A percentile compares a stretch with the other conserved stretches of the same genome.
These are phyloP conservation scores for Herpetotheres cachinnans DNA, from an alignment of 2,113 vertebrate genomes.

Conservation along the genomic window DNA sequence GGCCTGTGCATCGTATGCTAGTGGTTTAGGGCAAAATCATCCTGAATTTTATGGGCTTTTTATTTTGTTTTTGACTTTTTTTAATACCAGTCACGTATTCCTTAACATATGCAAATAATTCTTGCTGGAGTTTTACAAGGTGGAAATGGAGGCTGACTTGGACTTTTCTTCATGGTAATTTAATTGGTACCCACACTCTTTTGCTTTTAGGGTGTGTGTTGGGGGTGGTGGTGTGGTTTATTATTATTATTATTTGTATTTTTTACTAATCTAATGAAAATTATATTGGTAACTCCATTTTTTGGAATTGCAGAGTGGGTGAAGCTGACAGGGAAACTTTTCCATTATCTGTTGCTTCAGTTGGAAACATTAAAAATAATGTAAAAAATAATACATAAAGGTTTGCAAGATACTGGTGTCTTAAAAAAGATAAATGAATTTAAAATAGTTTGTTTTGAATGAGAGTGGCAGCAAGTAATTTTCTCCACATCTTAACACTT, in stretches of 20 bases:
- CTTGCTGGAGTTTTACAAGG: background rate
- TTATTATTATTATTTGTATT: background rate
- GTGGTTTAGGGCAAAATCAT: background rate
- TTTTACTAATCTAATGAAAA: background rate
- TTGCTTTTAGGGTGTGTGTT: background rate
- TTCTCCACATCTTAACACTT: background rate
- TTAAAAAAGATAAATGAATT: background rate
- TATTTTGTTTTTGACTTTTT: background rate
- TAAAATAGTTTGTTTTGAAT: background rate
- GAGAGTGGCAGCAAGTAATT: background rate
- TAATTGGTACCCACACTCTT: background rate
- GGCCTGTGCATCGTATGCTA: background rate
- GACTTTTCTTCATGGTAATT: background rate
- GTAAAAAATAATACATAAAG: background rate
- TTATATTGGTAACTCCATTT: background rate
- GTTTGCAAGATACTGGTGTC: background rate
- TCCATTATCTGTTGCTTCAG: background rate
- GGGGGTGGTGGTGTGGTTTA: background rate
- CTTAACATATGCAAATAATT: background rate
- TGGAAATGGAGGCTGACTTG: background rate
- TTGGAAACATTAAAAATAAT: background rate
- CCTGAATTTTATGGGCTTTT: background rate
- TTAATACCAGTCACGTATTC: background rate
- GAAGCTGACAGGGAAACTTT: background rate
- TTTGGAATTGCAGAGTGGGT: background rate